Evolutionary conservation across 2,113 vertebrate species (phyloP).

Genomic region (Salminus brasiliensis): DNA sequence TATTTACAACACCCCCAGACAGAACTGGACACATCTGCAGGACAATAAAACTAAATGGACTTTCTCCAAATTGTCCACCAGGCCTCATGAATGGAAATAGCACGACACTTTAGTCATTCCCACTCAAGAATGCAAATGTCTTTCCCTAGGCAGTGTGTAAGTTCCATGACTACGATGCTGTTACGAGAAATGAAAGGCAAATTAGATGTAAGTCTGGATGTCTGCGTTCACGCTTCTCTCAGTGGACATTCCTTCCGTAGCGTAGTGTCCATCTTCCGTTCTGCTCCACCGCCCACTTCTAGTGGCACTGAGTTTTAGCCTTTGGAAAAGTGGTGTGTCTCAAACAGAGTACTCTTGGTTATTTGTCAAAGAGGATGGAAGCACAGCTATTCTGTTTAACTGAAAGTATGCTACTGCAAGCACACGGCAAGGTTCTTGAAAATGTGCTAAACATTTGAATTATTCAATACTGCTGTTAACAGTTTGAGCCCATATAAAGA

Average conservation of each 20-base stretch:
- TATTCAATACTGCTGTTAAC: background rate
- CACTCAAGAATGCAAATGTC: background rate
- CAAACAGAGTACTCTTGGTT: background rate
- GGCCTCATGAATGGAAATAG: slow-evolving; percentile 8
- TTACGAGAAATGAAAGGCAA: background rate
- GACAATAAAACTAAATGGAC: background rate
- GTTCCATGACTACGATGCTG: background rate
- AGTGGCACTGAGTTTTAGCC: background rate
- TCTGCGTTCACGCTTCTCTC: slow-evolving; percentile 10
- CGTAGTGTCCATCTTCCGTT: background rate
- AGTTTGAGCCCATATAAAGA: background rate
- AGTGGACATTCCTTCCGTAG: background rate
- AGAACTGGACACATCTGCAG: slow-evolving; percentile 17
- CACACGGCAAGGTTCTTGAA: background rate
- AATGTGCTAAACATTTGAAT: background rate
- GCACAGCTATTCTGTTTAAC: background rate
- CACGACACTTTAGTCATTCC: background rate
- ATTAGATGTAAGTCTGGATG: background rate
- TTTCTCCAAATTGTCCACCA: slow-evolving; percentile 1
- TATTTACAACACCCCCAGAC: slow-evolving; percentile 7
- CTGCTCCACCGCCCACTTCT: background rate
- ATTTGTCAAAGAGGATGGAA: background rate
- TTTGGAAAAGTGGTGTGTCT: background rate
- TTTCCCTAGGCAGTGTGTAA: background rate
- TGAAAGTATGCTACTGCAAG: background rate